phyloP scores from a whole-genome alignment of 1,140 invertebrate species.

The Hylaeus volcanicus region DNA sequence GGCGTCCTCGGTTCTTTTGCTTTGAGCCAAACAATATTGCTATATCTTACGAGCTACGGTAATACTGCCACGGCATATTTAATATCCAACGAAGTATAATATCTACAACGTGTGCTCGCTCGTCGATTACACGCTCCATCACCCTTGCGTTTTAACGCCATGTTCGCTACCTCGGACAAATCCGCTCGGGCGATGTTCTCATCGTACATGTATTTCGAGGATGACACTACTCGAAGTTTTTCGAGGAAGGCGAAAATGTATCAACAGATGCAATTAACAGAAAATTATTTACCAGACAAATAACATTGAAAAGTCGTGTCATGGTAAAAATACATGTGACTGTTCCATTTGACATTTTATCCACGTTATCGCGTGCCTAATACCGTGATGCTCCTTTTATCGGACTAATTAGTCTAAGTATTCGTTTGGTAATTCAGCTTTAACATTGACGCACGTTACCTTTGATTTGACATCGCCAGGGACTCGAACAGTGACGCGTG shows the following conservation, averaged over 20 bases:
- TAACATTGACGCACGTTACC: slow-evolving; percentile 37
- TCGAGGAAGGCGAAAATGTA: too few species aligned
- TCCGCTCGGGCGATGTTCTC: neutral
- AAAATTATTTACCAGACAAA: too few species aligned
- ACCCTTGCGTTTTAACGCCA: slow-evolving; percentile 1
- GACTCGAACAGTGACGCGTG: neutral
- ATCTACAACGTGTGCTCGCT: slow-evolving; percentile 41
- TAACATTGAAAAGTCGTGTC: too few species aligned
- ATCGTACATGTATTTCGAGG: neutral
- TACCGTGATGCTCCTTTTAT: slow-evolving; percentile 18
- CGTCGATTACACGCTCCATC: slow-evolving; percentile 53
- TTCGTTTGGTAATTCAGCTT: slow-evolving; percentile 41
- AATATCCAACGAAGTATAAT: slow-evolving; percentile 56
- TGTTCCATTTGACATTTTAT: neutral
- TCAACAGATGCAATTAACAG: too few species aligned
- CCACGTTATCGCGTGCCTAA: neutral
- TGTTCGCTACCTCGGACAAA: neutral
- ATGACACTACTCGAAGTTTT: too few species aligned
- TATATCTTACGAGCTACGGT: slow-evolving; percentile 70
- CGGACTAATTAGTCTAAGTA: slow-evolving; percentile 47
- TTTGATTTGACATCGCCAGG: slow-evolving; percentile 2
- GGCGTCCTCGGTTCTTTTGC: slow-evolving; percentile 34
- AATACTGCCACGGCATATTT: slow-evolving; percentile 73
- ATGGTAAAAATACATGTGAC: too few species aligned
- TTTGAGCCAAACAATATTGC: slow-evolving; percentile 75